Evolutionary conservation across 2,888 invertebrate species (phyloP), one percentile per base, ranked within the genome.

Genomic region (Dasysyrphus albostriatus): DNA sequence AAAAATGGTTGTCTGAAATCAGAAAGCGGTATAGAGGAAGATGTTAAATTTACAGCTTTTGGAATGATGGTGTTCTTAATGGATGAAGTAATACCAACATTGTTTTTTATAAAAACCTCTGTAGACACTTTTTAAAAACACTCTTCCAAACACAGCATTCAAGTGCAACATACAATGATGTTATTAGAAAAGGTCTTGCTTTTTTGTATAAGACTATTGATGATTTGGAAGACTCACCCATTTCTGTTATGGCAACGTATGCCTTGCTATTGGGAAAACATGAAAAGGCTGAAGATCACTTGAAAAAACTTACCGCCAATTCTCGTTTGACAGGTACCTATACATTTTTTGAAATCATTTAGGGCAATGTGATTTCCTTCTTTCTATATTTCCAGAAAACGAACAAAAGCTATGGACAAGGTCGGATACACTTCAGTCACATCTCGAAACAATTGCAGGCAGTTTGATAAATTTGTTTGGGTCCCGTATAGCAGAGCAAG

Each of bases 1-100:
- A 90, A 93, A 5, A 96, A 96, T 89, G 98, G 98, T 58, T 95
- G 95, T 89, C 97, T 97, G 91, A 94, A 94, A 0, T 97, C 98
- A 93, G 94, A 94, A 29, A 97, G 97, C 39, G 94, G 95, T 88
- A 94, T 97, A 24, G 89, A 89, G 10, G 95, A 95, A 85, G 95
- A 95, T 39, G 93, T 96, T 8, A 95, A 96, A 0, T 92, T 97
- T 19, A 97, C 98, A 0, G 96, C 97, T 0, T 97, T 95, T 90
- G 95, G 95, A 1, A 91, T 96, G 5, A 94, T 96, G 69, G 94
- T 97, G 1, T 94, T 98, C 88, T 92, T 96, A n/a, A 96, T 96
- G 91, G 94, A 94, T 72, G 81, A 88, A 10, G 94, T 95, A 5
- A 94, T 94, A 8, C n/a, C n/a, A n/a, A n/a, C 2, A 24, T 4